phyloP scores from a whole-genome alignment of 2,888 invertebrate species.

The Ganaspis brasiliensis region DNA sequence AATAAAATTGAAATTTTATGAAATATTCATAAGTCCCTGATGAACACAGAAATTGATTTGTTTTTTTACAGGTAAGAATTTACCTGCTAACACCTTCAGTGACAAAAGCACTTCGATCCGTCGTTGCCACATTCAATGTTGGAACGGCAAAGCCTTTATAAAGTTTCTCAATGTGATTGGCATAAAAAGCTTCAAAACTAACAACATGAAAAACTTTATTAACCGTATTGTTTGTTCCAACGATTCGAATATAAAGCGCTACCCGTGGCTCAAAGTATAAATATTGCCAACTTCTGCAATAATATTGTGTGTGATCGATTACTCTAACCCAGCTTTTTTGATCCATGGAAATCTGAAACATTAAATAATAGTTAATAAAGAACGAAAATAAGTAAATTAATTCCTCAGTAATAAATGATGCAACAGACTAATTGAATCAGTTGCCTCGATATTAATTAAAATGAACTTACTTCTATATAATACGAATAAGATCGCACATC shows the following conservation, averaged over 20 bases:
- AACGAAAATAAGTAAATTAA: too few relatives aligned
- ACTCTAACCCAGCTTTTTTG: constrained; percentile 97
- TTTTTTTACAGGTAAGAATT: too few relatives aligned
- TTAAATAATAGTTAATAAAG: background rate
- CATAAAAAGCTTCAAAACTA: constrained; percentile 94
- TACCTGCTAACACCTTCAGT: constrained; percentile 95
- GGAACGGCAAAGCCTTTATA: constrained; percentile 91
- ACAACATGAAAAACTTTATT: constrained; percentile 97
- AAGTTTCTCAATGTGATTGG: constrained; percentile 88
- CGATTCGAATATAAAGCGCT: constrained; percentile 90
- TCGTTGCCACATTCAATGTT: constrained; percentile 94
- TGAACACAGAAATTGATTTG: too few relatives aligned
- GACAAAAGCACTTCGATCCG: constrained; percentile 94
- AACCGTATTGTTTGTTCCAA: constrained; percentile 97
- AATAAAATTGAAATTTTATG: too few relatives aligned
- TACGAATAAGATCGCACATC: constrained; percentile 95
- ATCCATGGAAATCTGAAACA: constrained; percentile 90
- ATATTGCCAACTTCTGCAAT: constrained; percentile 98
- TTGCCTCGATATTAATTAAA: background rate
- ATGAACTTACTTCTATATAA: constrained; percentile 86
- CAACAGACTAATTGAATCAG: too few relatives aligned
- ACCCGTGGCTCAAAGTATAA: constrained; percentile 95
- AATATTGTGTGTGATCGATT: constrained; percentile 94
- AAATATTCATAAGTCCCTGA: too few relatives aligned
- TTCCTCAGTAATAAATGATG: too few relatives aligned